Base-by-base conservation (phyloP, 2,888 invertebrate species). In the Craniophora ligustri region DNA sequence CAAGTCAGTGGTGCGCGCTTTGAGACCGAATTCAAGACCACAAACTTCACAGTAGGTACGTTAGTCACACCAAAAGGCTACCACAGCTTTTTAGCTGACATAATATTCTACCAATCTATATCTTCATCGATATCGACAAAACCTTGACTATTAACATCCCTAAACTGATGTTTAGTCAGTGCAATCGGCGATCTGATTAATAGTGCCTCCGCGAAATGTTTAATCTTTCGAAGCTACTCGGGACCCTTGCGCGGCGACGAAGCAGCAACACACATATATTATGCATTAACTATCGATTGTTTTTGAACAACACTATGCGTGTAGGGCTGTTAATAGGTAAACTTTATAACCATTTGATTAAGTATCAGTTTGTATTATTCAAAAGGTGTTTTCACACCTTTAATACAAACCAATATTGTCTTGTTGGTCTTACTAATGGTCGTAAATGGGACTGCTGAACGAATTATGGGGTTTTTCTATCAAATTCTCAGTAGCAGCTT, bases 181-280 rank as follows among this genome's bases (percentile, higher is more conserved):
- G 92, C 92, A 92, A 93, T 92, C 92, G 89, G 87, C 92, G 87
- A 93, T 92, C 92, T 93, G 93, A 93, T 93, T 92, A 93, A 93
- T 93, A 92, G 92, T 88, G 84, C 78, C 87, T 81, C 81, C 84
- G 87, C 85, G 88, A 90, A 91, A 92, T 92, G 92, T 92, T 92
- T 92, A 93, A 93, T 93, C 92, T 91, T 91, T 85, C 80, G 80
- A 77, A 81, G 88, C 86, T 86, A 88, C 87, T 62, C 49, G 78
- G 70, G 78, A 79, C 88, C 86, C 87, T 83, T 63, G 63, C 60
- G 49, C 53, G 64, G 40, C 49, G 55, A 60, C 55, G 46, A 56
- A 68, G 51, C 45, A 72, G 75, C 70, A 73, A 62, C 76, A 78
- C 76, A 78, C 72, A 78, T 85, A 76, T 82, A 86, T 87, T 88